Conservation (phyloP, 64 coral and sea anemone genomes). For the Hydrozoanthus tunicans region DNA sequence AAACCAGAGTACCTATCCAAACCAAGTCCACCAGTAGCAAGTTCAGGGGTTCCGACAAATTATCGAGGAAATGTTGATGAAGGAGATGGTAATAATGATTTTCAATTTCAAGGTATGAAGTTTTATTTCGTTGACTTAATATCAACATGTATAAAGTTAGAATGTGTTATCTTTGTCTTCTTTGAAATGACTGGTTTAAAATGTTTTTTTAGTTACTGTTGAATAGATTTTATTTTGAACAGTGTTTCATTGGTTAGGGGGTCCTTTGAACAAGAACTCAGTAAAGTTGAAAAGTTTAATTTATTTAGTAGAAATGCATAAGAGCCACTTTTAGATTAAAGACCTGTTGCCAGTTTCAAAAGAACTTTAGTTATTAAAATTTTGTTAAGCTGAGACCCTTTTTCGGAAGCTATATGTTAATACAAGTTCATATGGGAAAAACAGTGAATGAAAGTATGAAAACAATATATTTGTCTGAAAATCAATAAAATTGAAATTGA, state of each 20-base stretch:
- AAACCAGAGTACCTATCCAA: constrained; percentile 35
- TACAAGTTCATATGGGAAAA: too few relatives aligned
- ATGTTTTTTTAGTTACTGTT: background rate
- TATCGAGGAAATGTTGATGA: constrained; percentile 20
- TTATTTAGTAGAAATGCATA: too few relatives aligned
- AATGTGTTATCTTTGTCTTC: background rate
- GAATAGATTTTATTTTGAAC: background rate
- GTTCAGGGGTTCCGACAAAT: constrained; percentile 22
- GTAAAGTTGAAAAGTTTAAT: too few relatives aligned
- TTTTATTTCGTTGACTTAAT: background rate
- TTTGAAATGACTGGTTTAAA: background rate
- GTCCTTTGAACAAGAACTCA: too few relatives aligned
- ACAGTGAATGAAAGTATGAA: too few relatives aligned
- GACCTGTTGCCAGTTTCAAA: too few relatives aligned
- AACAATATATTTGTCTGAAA: too few relatives aligned
- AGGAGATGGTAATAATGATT: constrained; percentile 5
- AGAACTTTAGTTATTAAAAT: too few relatives aligned
- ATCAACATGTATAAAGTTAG: background rate
- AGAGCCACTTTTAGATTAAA: too few relatives aligned
- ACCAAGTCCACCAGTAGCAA: constrained; percentile 8
- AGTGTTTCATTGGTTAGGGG: background rate
- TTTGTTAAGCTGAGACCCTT: too few relatives aligned
- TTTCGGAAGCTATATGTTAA: too few relatives aligned
- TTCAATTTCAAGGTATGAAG: constrained; percentile 18
- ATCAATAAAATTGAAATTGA: too few relatives aligned